A percentile compares a stretch with the other conserved stretches of the same genome.
phyloP scores from a whole-genome alignment of 2,888 invertebrate species.

The Eurytoma adleriae region DNA sequence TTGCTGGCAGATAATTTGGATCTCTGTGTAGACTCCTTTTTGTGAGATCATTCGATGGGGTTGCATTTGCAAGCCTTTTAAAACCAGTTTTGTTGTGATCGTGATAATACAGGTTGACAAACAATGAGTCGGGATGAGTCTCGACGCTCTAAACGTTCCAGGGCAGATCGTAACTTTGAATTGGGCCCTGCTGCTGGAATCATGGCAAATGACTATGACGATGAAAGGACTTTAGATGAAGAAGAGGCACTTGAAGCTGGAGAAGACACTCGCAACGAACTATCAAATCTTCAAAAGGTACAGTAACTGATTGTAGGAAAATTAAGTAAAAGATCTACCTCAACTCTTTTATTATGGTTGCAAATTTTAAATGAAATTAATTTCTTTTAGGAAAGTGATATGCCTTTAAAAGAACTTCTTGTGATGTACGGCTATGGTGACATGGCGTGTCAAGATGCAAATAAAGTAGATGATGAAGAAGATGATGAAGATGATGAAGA shows the following conservation, averaged over 20 bases:
- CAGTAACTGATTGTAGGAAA: background rate
- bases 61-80: too few relatives aligned
- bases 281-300: conserved; percentile 90
- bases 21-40: too few relatives aligned
- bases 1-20: too few relatives aligned
- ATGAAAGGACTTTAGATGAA: conserved; percentile 97
- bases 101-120: conserved; percentile 20
- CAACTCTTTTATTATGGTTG: background rate
- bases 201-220: conserved; percentile 98
- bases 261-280: conserved; percentile 92
- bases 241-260: conserved; percentile 96
- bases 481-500: conserved; percentile 71
- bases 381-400: conserved; percentile 87
- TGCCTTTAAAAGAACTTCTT: conserved; percentile 95
- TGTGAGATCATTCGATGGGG: too few relatives aligned
- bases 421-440: conserved; percentile 90
- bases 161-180: conserved; percentile 78
- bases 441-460: conserved; percentile 71
- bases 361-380: too few relatives aligned
- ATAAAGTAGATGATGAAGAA: conserved; percentile 68
- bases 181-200: conserved; percentile 97
- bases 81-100: background rate
- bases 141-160: conserved; percentile 61
- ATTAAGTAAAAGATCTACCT: background rate
- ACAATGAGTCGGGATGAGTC: conserved; percentile 58